Conservation (phyloP, 2,888 invertebrate species). For the Trissolcus brochymenae region DNA sequence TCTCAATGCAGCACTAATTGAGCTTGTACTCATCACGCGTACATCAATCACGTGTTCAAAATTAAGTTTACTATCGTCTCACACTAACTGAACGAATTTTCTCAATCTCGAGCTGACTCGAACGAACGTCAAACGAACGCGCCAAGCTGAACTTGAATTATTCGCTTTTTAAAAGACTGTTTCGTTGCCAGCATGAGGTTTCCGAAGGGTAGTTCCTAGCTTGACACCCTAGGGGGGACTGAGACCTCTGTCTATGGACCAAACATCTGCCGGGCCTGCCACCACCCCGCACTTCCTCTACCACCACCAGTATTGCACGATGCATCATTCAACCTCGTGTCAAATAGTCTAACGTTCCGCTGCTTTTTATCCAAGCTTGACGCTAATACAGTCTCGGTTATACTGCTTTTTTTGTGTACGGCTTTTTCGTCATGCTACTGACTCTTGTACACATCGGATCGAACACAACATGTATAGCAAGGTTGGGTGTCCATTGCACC, state of each 20-base stretch:
- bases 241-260: conserved; percentile 71
- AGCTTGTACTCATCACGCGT: not conserved
- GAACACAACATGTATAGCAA: conserved; percentile 7
- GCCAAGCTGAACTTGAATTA: not conserved
- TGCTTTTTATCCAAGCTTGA: conserved; percentile 18
- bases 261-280: conserved; percentile 72
- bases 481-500: conserved; percentile 6
- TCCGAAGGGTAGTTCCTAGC: conserved; percentile 70
- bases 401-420: conserved; percentile 10
- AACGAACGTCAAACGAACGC: not conserved
- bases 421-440: conserved; percentile 14
- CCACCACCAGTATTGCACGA: conserved; percentile 55
- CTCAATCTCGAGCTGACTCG: too few species aligned
- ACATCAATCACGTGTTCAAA: conserved; percentile 1
- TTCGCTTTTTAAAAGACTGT: not conserved
- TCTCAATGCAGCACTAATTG: conserved; percentile 17
- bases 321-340: conserved; percentile 49
- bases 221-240: conserved; percentile 73
- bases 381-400: not conserved
- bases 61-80: too few species aligned
- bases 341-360: conserved; percentile 20
- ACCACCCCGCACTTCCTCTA: conserved; percentile 54
- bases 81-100: too few species aligned
- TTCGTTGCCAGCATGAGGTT: conserved; percentile 33
- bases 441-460: conserved; percentile 3